phyloP scores from a whole-genome alignment of 2,113 vertebrate genomes.

The Cyanoliseus patagonus region DNA sequence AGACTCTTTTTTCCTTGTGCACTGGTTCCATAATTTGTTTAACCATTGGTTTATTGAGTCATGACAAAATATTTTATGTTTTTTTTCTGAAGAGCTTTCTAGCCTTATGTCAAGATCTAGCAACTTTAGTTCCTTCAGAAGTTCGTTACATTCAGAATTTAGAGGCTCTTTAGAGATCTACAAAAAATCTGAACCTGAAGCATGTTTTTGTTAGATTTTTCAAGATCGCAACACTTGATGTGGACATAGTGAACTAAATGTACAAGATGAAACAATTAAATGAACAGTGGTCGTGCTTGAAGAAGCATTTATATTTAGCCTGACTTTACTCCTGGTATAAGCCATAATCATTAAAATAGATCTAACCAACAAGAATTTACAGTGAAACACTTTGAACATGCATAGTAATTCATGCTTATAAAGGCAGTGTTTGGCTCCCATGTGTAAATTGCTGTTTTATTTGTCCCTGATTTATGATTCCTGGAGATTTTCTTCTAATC shows the following conservation, averaged over 20 bases:
- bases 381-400: not conserved
- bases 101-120: not conserved
- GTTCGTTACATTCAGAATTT: not conserved
- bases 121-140: not conserved
- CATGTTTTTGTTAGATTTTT: not conserved
- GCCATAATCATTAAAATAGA: not conserved
- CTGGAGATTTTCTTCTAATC: not conserved
- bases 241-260: not conserved
- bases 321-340: not conserved
- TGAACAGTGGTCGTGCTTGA: rapidly evolving
- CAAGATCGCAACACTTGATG: not conserved
- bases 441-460: not conserved
- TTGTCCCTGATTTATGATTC: not conserved
- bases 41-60: not conserved
- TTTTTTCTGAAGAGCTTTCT: not conserved
- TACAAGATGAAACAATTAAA: not conserved
- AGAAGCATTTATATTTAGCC: not conserved
- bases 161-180: not conserved
- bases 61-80: not conserved
- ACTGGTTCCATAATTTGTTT: not conserved
- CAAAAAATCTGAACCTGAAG: not conserved
- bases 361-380: not conserved
- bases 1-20: not conserved
- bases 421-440: not conserved
- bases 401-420: not conserved